A percentile compares a stretch with the other conserved stretches of the same genome.
Conservation (phyloP, 2,113 vertebrate species). For the Trematomus loennbergii region DNA sequence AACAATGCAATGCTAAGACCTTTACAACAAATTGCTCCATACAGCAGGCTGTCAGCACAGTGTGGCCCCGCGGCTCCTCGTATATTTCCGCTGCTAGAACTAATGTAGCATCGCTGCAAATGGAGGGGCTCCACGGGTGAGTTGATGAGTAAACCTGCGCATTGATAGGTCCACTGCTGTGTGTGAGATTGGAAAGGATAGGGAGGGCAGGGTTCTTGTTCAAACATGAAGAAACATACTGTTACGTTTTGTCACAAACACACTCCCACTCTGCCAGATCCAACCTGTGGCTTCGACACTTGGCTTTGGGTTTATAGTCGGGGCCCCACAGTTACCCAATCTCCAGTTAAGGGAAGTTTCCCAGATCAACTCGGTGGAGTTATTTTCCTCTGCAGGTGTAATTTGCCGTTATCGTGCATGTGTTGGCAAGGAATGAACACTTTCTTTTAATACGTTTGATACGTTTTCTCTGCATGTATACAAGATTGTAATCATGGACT, state of each 20-base stretch:
- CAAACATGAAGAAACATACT: conserved; percentile 56
- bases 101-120: conserved; percentile 71
- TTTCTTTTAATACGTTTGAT: neutral
- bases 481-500: conserved; percentile 5
- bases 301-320: conserved; percentile 45
- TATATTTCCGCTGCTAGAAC: conserved; percentile 49
- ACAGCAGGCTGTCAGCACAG: conserved; percentile 34
- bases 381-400: conserved; percentile 48
- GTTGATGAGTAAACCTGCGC: conserved; percentile 75
- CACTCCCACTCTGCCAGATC: neutral
- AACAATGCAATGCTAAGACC: conserved; percentile 16
- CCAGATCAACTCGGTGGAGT: conserved; percentile 54
- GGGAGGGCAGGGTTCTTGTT: conserved; percentile 63
- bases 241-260: conserved; percentile 58
- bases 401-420: neutral
- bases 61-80: conserved; percentile 34
- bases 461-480: conserved; percentile 7
- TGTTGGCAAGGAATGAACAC: neutral
- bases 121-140: conserved; percentile 69
- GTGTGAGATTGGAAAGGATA: conserved; percentile 73
- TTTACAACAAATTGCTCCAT: conserved; percentile 42
- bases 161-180: conserved; percentile 67
- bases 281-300: conserved; percentile 61
- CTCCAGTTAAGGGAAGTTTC: conserved; percentile 61
- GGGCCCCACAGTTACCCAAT: conserved; percentile 42